These are phyloP conservation scores for Euglossa dilemma DNA, from an alignment of 1,140 invertebrate species.

Conservation along the genomic window DNA sequence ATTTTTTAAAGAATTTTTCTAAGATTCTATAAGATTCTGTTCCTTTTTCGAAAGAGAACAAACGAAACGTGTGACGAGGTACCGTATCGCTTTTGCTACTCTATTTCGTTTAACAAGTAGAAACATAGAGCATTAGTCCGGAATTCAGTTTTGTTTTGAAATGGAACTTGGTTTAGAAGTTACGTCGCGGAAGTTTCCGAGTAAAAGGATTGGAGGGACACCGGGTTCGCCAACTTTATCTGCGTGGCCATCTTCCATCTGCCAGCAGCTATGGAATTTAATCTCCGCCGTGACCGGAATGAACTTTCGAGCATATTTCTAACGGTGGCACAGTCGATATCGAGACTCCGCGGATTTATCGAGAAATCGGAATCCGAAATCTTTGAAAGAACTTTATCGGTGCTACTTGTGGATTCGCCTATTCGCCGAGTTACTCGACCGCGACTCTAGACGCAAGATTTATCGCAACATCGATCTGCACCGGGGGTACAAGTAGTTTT, in stretches of 20 bases:
- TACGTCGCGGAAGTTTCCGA: not conserved
- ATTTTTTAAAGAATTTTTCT: too few species aligned
- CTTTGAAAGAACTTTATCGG: not conserved
- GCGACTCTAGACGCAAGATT: not conserved
- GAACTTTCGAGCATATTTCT: constrained; percentile 1
- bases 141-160: constrained; percentile 9
- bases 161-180: not conserved
- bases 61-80: not conserved
- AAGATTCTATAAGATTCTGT: too few species aligned
- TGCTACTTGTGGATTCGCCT: not conserved
- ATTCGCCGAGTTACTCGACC: not conserved
- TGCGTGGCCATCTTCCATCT: not conserved
- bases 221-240: constrained; percentile 21
- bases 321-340: not conserved
- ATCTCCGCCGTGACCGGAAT: constrained; percentile 15
- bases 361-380: not conserved
- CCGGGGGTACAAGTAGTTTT: not conserved
- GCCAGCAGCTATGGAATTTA: not conserved
- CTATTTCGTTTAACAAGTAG: not conserved
- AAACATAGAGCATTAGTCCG: not conserved
- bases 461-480: not conserved
- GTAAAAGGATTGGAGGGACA: constrained; percentile 21
- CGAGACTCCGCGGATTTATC: too few species aligned
- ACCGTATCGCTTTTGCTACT: not conserved
- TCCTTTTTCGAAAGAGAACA: too few species aligned